Evolutionary conservation across 2,797 vertebrate species (phyloP).

Genomic region (Bradypodion ventrale): DNA sequence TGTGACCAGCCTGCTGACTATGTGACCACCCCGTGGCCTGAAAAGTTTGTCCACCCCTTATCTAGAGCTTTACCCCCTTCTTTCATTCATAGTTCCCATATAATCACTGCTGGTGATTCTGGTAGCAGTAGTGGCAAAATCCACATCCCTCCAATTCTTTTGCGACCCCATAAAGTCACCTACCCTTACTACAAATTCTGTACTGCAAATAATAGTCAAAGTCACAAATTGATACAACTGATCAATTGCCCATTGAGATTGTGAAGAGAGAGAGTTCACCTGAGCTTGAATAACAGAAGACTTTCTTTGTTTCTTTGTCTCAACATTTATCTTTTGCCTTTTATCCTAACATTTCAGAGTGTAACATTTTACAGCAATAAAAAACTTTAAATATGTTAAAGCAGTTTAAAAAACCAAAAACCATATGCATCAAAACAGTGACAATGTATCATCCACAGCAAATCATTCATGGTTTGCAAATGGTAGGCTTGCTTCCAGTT

Average conservation of each 20-base stretch:
- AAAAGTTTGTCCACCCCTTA: too few relatives aligned
- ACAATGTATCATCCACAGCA: not conserved
- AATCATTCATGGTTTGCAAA: conserved; percentile 1
- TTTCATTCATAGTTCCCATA: too few relatives aligned
- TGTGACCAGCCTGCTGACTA: too few relatives aligned
- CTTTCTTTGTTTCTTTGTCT: not conserved
- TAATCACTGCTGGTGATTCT: too few relatives aligned
- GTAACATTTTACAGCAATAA: too few relatives aligned
- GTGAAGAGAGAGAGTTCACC: not conserved
- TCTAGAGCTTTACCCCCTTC: too few relatives aligned
- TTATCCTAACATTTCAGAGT: too few relatives aligned
- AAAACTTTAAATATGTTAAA: too few relatives aligned
- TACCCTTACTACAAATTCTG: not conserved
- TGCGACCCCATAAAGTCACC: not conserved
- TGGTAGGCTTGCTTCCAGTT: not conserved
- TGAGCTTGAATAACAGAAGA: not conserved
- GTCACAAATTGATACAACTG: not conserved
- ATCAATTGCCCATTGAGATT: not conserved
- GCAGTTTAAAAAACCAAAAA: too few relatives aligned
- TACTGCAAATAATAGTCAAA: not conserved
- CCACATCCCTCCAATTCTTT: not conserved
- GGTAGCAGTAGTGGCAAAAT: not conserved
- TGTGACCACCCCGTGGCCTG: too few relatives aligned
- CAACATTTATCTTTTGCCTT: too few relatives aligned
- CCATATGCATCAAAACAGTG: too few relatives aligned